Percentiles rank a stretch among this genome's conserved stretches.
Conservation (phyloP, 2,888 invertebrate species). For the Spisula solida region DNA sequence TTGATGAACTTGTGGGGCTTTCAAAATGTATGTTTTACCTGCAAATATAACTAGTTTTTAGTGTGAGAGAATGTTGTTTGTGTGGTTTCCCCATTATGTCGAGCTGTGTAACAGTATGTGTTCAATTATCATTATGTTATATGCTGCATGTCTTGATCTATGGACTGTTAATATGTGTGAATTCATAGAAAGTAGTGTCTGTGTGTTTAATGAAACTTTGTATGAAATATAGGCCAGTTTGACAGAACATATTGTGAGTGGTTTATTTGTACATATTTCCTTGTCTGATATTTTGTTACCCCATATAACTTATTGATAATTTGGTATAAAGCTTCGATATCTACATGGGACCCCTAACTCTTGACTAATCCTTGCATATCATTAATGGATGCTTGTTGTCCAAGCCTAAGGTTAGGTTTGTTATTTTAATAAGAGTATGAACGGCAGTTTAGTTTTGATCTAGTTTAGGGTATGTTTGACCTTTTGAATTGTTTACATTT, state of each 20-base stretch:
- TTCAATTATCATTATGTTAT: background rate
- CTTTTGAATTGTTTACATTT: too few species aligned
- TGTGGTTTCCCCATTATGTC: background rate
- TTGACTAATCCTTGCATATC: background rate
- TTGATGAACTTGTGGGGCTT: constrained; percentile 4
- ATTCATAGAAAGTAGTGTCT: background rate
- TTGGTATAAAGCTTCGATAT: background rate
- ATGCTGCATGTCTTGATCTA: background rate
- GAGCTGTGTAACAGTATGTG: background rate
- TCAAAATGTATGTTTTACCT: background rate
- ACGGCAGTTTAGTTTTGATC: too few species aligned
- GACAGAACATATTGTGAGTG: background rate
- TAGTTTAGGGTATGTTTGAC: too few species aligned
- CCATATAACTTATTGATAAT: background rate
- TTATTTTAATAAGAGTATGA: too few species aligned
- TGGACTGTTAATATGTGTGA: background rate
- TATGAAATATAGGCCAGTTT: background rate
- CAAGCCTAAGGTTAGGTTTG: too few species aligned
- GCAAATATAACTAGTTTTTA: background rate
- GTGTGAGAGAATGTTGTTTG: background rate
- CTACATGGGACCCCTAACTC: background rate
- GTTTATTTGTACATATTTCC: background rate
- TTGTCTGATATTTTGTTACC: background rate
- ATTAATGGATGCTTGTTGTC: too few species aligned
- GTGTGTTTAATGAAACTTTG: background rate